phyloP scores from a whole-genome alignment of 2,797 vertebrate species.

The Hemitrygon akajei region DNA sequence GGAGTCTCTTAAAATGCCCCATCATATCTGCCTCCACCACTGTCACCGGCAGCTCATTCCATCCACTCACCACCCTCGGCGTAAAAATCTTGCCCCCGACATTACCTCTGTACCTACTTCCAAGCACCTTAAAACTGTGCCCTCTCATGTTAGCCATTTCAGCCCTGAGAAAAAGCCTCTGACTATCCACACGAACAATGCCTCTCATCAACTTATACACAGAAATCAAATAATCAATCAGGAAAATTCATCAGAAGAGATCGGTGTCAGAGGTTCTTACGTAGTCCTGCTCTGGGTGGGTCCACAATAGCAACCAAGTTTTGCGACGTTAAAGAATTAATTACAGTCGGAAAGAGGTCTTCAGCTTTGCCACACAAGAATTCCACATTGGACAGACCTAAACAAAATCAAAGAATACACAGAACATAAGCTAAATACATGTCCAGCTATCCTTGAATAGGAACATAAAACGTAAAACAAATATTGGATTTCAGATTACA shows the following conservation, averaged over 20 bases:
- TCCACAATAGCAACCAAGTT: conserved; percentile 80
- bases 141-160: no score
- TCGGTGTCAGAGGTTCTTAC: conserved; percentile 62
- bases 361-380: conserved; percentile 92
- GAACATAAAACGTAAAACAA: not conserved
- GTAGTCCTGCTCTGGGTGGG: conserved; percentile 85
- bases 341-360: conserved; percentile 77
- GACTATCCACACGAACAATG: no score
- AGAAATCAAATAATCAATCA: not conserved
- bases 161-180: no score
- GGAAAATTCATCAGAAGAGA: not conserved
- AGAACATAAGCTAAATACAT: not conserved
- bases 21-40: no score
- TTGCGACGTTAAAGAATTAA: conserved; percentile 67
- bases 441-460: not conserved
- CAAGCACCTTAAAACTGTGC: no score
- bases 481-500: not conserved
- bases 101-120: no score
- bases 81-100: no score
- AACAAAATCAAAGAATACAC: not conserved
- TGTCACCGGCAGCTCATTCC: no score
- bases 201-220: no score
- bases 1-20: no score
- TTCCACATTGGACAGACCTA: conserved; percentile 79
- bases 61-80: no score